Conservation (phyloP, 2,888 invertebrate species). For the Eucera pruinosa region DNA sequence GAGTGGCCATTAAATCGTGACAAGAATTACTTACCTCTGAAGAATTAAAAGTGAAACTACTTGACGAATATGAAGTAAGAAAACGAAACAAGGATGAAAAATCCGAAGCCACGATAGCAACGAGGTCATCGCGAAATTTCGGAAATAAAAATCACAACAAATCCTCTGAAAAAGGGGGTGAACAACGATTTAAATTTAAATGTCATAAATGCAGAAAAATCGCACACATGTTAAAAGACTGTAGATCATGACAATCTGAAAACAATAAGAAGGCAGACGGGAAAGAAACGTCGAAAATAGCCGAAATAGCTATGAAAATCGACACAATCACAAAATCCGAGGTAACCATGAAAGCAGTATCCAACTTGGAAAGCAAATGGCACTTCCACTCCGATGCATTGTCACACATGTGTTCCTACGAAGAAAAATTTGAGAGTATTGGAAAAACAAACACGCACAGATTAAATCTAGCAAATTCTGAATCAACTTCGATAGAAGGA, state of each 20-base stretch:
- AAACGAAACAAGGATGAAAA: neutral
- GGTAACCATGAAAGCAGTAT: neutral
- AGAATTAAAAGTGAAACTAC: no score
- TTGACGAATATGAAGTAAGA: neutral
- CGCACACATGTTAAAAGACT: neutral
- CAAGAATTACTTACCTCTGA: neutral
- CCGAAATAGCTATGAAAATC: no score
- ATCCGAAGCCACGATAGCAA: neutral
- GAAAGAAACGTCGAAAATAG: neutral
- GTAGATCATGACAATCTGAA: neutral
- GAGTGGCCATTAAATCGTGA: neutral
- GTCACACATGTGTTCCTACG: neutral
- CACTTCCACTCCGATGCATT: neutral
- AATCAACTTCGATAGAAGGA: neutral
- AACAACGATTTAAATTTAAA: no score
- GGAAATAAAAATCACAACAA: neutral
- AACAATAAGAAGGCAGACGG: no score
- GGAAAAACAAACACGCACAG: neutral
- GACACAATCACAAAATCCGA: no score
- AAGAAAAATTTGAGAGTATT: neutral
- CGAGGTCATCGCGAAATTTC: neutral
- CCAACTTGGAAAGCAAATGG: neutral
- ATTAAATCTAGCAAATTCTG: neutral
- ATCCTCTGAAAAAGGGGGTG: neutral
- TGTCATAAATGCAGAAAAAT: neutral